Evolutionary conservation across 2,113 vertebrate species (phyloP), one percentile per base, ranked within the genome.

Genomic region (Anarrhichthys ocellatus): DNA sequence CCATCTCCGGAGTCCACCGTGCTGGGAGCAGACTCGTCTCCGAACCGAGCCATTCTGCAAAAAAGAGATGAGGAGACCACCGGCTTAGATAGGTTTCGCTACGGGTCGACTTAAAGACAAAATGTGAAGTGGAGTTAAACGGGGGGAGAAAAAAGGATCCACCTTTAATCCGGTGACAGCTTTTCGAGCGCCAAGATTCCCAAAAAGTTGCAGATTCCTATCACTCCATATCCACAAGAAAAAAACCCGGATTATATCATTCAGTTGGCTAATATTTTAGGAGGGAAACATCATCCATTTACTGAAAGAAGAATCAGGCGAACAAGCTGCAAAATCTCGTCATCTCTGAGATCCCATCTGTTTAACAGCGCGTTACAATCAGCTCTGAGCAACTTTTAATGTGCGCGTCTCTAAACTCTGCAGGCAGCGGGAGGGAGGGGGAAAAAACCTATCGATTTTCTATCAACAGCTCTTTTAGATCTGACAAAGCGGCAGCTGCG

Each of bases 1-100:
- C 94, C 97, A 54, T 98, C 97, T 87, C 96, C 95, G 2, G 96
- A 95, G 88, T 96, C 96, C 85, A 96, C 94, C 84, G 97, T 92
- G 93, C 93, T 94, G 73, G 96, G 96, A 94, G 96, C 96, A 7
- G 75, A 84, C 79, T 97, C 97, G 93, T 99, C 97, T 94, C 97
- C 98, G 86, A 98, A 97, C 78, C 97, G 96, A 96, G 96, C 97
- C 98, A 99, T 99, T 96, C 97, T 99, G 95, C 85, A 96, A 61
- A 34, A 34, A 78, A 88, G 66, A 91, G 79, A 91, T 17, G 73
- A 72, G 72, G 75, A 89, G 34, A 78, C 69, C 76, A 81, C 42
- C 54, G 24, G 54, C 72, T 83, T 87, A 87, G 58, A 88, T 36
- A 24, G 63, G 5, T 40, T 77, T 83, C 36, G 69, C 69, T 38